Evolutionary conservation across 2,888 invertebrate species (phyloP).

Genomic region (Sarcophaga carnaria): DNA sequence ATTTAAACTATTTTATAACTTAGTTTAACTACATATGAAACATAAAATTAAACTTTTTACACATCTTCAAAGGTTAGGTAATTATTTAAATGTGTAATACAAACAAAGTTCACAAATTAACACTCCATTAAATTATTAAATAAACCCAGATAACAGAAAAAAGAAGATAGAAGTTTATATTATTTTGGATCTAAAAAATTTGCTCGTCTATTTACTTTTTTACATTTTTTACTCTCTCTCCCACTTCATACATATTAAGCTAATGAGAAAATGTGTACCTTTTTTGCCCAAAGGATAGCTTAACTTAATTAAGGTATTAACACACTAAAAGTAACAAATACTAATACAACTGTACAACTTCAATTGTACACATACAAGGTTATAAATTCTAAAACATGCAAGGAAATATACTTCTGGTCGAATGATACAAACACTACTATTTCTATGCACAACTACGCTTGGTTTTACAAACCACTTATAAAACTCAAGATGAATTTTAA

Average conservation of each 20-base stretch:
- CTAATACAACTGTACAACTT: background rate
- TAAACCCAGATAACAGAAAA: too few relatives aligned
- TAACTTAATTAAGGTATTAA: conserved; percentile 57
- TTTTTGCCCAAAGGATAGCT: conserved; percentile 55
- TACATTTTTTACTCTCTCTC: too few relatives aligned
- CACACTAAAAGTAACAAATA: background rate
- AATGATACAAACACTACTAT: too few relatives aligned
- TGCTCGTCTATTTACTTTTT: too few relatives aligned
- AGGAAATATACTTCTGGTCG: too few relatives aligned
- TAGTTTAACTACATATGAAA: too few relatives aligned
- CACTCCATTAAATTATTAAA: conserved; percentile 3
- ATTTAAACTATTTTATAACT: too few relatives aligned
- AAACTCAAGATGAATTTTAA: too few relatives aligned
- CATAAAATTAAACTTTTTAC: too few relatives aligned
- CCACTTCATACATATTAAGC: background rate
- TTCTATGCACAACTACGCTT: too few relatives aligned
- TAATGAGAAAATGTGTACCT: conserved; percentile 51
- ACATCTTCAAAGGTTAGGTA: background rate
- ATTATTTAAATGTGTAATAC: conserved; percentile 33
- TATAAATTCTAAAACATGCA: too few relatives aligned
- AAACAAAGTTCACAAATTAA: conserved; percentile 57
- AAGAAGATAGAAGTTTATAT: background rate
- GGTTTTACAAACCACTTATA: too few relatives aligned
- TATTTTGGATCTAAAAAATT: background rate
- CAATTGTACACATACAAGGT: background rate